phyloP scores from a whole-genome alignment of 2,888 invertebrate species.

The Meta bourneti region DNA sequence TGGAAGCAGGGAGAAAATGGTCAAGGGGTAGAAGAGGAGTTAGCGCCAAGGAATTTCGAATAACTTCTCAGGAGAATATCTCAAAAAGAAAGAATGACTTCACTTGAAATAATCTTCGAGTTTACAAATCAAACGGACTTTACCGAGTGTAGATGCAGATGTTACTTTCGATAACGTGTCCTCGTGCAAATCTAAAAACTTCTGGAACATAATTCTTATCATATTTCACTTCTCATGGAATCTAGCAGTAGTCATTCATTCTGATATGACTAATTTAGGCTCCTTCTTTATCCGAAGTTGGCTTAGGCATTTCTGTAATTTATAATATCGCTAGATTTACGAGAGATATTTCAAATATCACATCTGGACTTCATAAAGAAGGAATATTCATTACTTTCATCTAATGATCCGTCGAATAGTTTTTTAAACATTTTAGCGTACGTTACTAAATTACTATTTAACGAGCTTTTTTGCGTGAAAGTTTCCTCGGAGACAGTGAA shows the following conservation, averaged over 20 bases:
- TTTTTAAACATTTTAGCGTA: too few species aligned
- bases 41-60: too few species aligned
- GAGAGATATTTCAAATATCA: neutral
- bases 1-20: too few species aligned
- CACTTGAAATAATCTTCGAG: constrained; percentile 1
- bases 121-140: neutral
- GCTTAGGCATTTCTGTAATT: constrained; percentile 1
- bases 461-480: too few species aligned
- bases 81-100: neutral
- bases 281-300: neutral
- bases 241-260: constrained; percentile 12
- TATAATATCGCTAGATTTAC: neutral
- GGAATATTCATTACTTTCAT: too few species aligned
- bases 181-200: constrained; percentile 19
- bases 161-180: constrained; percentile 6
- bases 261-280: constrained; percentile 10
- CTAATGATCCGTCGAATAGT: too few species aligned
- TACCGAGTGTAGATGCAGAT: neutral
- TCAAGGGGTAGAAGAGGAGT: too few species aligned
- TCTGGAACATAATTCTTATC: constrained; percentile 14
- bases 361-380: too few species aligned
- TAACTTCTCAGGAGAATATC: neutral
- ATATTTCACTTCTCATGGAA: constrained; percentile 16
- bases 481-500: too few species aligned
- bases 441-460: too few species aligned